Evolutionary conservation across 1,140 invertebrate species (phyloP), one percentile per base, ranked within the genome.

Genomic region (Metopolophium dirhodum): DNA sequence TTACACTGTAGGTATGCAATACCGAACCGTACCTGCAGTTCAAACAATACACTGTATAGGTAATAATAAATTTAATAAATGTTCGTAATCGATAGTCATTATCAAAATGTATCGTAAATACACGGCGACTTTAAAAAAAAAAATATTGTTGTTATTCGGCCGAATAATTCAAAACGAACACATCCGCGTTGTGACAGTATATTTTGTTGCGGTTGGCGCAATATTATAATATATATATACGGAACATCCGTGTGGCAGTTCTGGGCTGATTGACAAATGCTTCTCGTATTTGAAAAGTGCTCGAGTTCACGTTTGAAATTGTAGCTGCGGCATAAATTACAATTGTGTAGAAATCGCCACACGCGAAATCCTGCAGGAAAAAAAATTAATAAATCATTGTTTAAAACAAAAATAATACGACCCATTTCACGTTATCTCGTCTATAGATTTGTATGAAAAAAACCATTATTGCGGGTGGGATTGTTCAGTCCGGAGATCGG

Each of bases 351-450:
- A 86, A 30, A 86, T 47, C 86, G 47, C 18, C 22, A 23, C n/a
- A n/a, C n/a, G 86, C 8, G 14, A 54, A 87, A 89, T 37, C 49
- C 49, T 35, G 14, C n/a, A 14, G n/a, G 14, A n/a, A 68, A 14
- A 87, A 54, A 54, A 89, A 89, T 23, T n/a, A 54, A 89, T 54
- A 54, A 89, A 89, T 89, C 49, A 35, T 54, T 23, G n/a, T 37
- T 54, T 37, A 23, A 41, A 41, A 7, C 45, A n/a, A 18, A 47
- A 86, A 86, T 83, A 37, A 18, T 49, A 22, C 11, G 30, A n/a
- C 41, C 49, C 49, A 54, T 87, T 77, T 77, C 30, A 35, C 14
- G 14, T 7, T 77, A n/a, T 77, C n/a, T 77, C 7, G 11, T 14
- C 30, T 77, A 20, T 35, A 18, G 61, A 77, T 77, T 14, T 30